Conservation (phyloP, 1,140 invertebrate species). For the Scylla paramamosain region DNA sequence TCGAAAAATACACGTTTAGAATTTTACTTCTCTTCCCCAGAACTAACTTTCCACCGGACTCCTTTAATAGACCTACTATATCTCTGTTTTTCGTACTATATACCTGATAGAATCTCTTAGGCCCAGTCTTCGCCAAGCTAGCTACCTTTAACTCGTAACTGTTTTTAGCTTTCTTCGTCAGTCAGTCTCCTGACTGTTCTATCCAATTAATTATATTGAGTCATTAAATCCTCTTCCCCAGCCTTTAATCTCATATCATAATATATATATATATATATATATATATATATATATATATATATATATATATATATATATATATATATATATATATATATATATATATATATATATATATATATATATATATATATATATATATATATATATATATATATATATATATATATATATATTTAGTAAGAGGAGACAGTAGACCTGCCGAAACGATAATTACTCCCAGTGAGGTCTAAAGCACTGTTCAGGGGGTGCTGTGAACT, state of each 20-base stretch:
- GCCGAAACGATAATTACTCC: no score
- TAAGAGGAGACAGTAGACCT: no score
- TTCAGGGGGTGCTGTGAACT: no score
- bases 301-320: slow-evolving; percentile 43
- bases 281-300: slow-evolving; percentile 44
- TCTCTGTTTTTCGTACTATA: neutral
- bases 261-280: slow-evolving; percentile 36
- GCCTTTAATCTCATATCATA: no score
- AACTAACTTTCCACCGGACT: neutral
- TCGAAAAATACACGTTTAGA: neutral
- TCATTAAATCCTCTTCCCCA: neutral
- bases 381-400: neutral
- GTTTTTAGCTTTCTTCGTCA: no score
- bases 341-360: slow-evolving; percentile 26
- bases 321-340: slow-evolving; percentile 26
- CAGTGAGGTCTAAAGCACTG: no score
- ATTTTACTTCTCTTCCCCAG: neutral
- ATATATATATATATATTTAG: neutral
- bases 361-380: slow-evolving; percentile 6
- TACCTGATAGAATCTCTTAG: no score
- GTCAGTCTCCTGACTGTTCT: no score
- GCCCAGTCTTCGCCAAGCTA: neutral
- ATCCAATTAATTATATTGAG: no score
- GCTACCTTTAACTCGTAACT: no score
- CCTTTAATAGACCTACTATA: neutral